phyloP scores from a whole-genome alignment of 2,113 vertebrate genomes.

The human (Homo sapiens) region GRCh38 chr14:72844001-72844500 shows the following conservation, averaged over 20 bases:
- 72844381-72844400: background rate
- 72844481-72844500: background rate
- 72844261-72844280: background rate
- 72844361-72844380: background rate
- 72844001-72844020: background rate
- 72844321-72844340: background rate
- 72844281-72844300: background rate
- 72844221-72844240: background rate
- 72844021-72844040: background rate
- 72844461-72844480: background rate
- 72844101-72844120: background rate
- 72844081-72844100: background rate
- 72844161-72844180: background rate
- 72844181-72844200: background rate
- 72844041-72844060: background rate
- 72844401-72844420: background rate
- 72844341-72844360: background rate
- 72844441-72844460: background rate
- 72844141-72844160: background rate
- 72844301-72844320: background rate
- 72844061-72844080: background rate
- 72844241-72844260: background rate
- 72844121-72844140: background rate
- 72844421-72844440: slow-evolving; percentile 14
- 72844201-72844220: slow-evolving; percentile 9